Conservation (phyloP, 2,113 vertebrate species). For the Ciconia stormi region DNA sequence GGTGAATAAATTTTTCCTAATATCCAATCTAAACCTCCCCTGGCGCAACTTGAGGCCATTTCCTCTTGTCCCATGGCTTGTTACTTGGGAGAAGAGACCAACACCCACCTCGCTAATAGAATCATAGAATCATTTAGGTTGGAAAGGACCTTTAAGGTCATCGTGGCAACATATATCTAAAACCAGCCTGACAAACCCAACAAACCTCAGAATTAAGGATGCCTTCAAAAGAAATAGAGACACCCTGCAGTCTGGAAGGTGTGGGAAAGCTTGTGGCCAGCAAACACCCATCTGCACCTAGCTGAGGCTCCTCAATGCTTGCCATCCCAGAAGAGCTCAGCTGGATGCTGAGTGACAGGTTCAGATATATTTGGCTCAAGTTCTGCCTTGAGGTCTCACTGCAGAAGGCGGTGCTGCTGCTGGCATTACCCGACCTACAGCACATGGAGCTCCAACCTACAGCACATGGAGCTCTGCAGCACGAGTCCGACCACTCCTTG, state of each 20-base stretch:
- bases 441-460: not conserved
- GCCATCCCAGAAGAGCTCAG: not conserved
- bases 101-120: too few relatives aligned
- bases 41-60: too few relatives aligned
- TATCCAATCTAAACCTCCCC: too few relatives aligned
- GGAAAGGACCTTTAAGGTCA: too few relatives aligned
- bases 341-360: not conserved
- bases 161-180: not conserved
- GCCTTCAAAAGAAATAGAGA: not conserved
- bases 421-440: not conserved
- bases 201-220: not conserved
- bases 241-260: not conserved
- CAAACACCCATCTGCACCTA: not conserved
- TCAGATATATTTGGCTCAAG: not conserved
- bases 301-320: not conserved
- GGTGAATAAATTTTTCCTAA: too few relatives aligned
- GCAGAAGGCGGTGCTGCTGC: not conserved
- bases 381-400: not conserved
- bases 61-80: too few relatives aligned
- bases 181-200: not conserved
- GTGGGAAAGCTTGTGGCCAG: not conserved
- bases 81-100: too few relatives aligned
- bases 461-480: not conserved
- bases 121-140: too few relatives aligned
- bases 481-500: fast-evolving